Base-by-base conservation (phyloP, 1,140 invertebrate species). In the Pseudobourletiella spinata region DNA sequence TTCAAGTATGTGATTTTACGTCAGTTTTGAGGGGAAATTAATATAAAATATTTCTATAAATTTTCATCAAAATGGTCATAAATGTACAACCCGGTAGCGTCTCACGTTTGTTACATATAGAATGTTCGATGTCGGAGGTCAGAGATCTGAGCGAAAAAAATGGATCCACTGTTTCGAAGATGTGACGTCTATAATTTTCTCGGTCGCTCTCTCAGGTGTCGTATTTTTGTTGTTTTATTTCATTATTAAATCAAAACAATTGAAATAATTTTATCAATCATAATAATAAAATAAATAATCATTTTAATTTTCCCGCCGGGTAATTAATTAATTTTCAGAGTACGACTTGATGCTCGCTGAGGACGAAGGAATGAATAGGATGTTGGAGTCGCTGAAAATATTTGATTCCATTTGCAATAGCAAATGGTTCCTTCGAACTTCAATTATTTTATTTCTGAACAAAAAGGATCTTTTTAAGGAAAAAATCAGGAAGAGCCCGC, bases 121-220 rank as follows among this genome's bases (percentile, higher is more conserved):
- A 94, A 98, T 75, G 74, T 70, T 98, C 79, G 95, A 98, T 78
- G 94, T 98, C 58, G 95, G 94, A 70, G 95, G 95, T 46, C 94
- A 98, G 79, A 83, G 97, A 73, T 98, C 95, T 54, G 97, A 99
- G 79, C 82, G 97, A 75, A 99, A 99, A 82, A 99, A 99, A 79
- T 99, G 96, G 96, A 98, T 99, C 75, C 96, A 99, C 76, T 99
- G 97, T 82, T 99, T 99, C 79, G 63, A 99, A 80, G 96, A 96
- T 76, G 97, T 99, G 18, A 99, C 96, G 62, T 96, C 97, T 74
- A 99, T 99, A 75, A 99, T 99, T 73, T 99, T 99, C 80, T 99
- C 96, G 79, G 97, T 99, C 60, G 96, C 97, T 71, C 92, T 99
- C 86, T 97, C 93, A 63, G 94, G 84, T 85, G 73, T 76, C 72